phyloP scores from a whole-genome alignment of 2,113 vertebrate genomes.

The Alligator sinensis region DNA sequence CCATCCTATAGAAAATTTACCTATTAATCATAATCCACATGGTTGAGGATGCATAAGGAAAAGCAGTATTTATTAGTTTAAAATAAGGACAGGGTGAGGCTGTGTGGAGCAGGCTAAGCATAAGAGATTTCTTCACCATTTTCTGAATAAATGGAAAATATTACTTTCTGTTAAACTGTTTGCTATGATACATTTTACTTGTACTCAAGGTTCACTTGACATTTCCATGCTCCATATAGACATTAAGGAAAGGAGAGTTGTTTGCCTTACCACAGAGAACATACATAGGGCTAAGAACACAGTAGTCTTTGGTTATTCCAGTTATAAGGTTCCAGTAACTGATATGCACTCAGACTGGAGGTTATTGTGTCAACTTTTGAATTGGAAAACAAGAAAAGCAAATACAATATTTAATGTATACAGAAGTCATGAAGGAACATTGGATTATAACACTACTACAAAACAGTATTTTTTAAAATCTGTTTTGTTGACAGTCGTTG shows the following conservation, averaged over 20 bases:
- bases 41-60: not conserved
- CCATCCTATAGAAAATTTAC: not conserved
- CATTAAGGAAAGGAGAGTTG: not conserved
- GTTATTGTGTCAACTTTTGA: not conserved
- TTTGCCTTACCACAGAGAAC: not conserved
- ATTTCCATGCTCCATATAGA: not conserved
- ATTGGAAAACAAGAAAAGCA: not conserved
- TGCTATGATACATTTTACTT: not conserved
- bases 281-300: not conserved
- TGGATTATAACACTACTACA: not conserved
- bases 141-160: not conserved
- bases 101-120: too few species aligned
- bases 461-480: not conserved
- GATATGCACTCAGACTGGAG: not conserved
- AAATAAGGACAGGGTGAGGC: not conserved
- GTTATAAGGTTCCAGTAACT: not conserved
- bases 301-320: not conserved
- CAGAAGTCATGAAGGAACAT: rapidly evolving
- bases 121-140: not conserved
- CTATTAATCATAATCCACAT: not conserved
- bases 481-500: not conserved
- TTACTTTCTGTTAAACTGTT: not conserved
- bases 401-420: not conserved
- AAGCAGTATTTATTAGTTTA: not conserved
- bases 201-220: not conserved